Conservation (phyloP, 1,140 invertebrate genomes). For the Drosophila watanabei region DNA sequence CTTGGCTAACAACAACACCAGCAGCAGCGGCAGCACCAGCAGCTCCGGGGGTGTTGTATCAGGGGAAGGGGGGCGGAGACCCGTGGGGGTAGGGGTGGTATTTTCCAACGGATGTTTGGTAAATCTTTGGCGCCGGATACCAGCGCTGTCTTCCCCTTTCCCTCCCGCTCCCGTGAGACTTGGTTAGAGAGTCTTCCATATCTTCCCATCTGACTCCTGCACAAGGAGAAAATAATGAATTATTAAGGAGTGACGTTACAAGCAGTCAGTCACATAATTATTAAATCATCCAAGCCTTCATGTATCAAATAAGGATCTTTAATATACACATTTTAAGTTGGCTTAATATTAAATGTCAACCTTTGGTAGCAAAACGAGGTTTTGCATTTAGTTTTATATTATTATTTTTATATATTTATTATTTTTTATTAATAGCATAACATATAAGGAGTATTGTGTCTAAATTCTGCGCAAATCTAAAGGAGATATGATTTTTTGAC, state of each 20-base stretch:
- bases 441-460: too few relatives aligned
- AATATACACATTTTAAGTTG: neutral
- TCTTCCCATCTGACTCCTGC: slow-evolving; percentile 18
- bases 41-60: neutral
- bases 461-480: too few relatives aligned
- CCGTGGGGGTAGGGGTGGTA: slow-evolving; percentile 1
- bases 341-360: neutral
- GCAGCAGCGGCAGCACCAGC: slow-evolving; percentile 10
- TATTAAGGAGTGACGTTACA: slow-evolving; percentile 1
- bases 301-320: neutral
- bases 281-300: neutral
- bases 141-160: slow-evolving; percentile 46
- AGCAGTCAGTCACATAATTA: slow-evolving; percentile 14
- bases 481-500: too few relatives aligned
- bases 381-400: neutral
- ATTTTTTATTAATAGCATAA: too few relatives aligned
- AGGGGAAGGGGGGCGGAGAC: neutral
- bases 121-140: slow-evolving; percentile 80
- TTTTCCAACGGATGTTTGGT: slow-evolving; percentile 79
- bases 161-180: slow-evolving; percentile 12
- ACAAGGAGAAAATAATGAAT: slow-evolving; percentile 8
- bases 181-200: slow-evolving; percentile 24
- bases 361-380: too few relatives aligned
- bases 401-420: too few relatives aligned
- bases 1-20: slow-evolving; percentile 52